Conservation (phyloP, 2,888 invertebrate species). For the Harpagoxenus sublaevis region DNA sequence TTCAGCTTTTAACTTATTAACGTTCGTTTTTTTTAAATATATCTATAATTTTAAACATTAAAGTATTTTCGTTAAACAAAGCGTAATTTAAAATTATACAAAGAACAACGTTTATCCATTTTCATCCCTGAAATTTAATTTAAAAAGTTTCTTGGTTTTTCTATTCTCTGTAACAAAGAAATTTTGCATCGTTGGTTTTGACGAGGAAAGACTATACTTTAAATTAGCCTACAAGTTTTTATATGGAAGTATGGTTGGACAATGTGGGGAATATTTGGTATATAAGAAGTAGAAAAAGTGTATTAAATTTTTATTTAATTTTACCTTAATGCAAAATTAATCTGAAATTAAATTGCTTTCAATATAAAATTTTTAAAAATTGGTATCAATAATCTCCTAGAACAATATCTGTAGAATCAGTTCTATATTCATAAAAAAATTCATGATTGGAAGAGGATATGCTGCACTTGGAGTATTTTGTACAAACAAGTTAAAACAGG, state of each 20-base stretch:
- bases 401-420: neutral
- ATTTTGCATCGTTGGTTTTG: neutral
- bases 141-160: neutral
- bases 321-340: neutral
- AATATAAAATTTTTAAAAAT: neutral
- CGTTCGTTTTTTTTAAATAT: neutral
- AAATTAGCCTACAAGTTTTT: neutral
- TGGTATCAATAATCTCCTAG: neutral
- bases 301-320: neutral
- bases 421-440: neutral
- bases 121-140: neutral
- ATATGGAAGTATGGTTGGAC: neutral
- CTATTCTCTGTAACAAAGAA: neutral
- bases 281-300: neutral
- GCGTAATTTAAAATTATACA: neutral
- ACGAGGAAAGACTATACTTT: neutral
- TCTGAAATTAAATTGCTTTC: neutral
- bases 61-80: neutral
- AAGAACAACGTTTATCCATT: neutral
- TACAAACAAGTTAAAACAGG: neutral
- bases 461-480: neutral
- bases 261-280: neutral
- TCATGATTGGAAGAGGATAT: neutral
- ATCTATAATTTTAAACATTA: neutral
- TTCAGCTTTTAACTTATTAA: slow-evolving; percentile 7